phyloP scores from a whole-genome alignment of 2,888 invertebrate genomes.

The Acleris holmiana region DNA sequence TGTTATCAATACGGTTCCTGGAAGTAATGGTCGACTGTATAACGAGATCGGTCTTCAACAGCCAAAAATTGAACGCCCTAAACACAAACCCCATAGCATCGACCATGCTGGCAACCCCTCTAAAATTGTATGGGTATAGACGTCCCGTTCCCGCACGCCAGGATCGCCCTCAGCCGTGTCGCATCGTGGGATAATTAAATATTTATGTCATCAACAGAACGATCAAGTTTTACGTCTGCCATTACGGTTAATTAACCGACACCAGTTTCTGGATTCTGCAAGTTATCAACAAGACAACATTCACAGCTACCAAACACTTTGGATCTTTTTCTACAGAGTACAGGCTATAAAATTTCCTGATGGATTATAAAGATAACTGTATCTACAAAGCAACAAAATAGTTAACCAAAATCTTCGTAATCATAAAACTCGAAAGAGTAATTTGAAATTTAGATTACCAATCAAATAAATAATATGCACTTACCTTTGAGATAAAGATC shows the following conservation, averaged over 20 bases:
- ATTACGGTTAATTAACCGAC: conserved; percentile 29
- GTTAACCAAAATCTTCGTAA: not conserved
- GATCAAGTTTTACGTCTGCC: conserved; percentile 30
- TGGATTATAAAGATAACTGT: conserved; percentile 1
- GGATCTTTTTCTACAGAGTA: not conserved
- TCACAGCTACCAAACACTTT: not conserved
- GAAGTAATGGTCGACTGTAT: conserved; percentile 37
- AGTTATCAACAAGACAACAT: conserved; percentile 1
- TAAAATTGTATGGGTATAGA: conserved; percentile 57
- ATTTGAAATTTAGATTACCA: not conserved
- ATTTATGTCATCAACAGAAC: conserved; percentile 59
- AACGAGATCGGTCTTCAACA: conserved; percentile 47
- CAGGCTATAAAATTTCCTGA: not conserved
- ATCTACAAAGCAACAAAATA: not conserved
- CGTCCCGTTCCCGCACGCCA: conserved; percentile 65
- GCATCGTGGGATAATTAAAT: conserved; percentile 81
- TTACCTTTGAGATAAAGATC: conserved; percentile 50
- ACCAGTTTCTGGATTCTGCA: conserved; percentile 16
- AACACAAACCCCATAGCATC: conserved; percentile 37
- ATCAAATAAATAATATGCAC: conserved; percentile 44
- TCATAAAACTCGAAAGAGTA: not conserved
- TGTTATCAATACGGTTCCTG: conserved; percentile 38
- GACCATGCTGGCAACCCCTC: conserved; percentile 70
- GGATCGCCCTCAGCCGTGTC: conserved; percentile 66
- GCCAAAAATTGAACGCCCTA: conserved; percentile 47